These are phyloP conservation scores for Schizothorax lantsangensis DNA, from an alignment of 2,797 vertebrate genomes.

Conservation along the genomic window DNA sequence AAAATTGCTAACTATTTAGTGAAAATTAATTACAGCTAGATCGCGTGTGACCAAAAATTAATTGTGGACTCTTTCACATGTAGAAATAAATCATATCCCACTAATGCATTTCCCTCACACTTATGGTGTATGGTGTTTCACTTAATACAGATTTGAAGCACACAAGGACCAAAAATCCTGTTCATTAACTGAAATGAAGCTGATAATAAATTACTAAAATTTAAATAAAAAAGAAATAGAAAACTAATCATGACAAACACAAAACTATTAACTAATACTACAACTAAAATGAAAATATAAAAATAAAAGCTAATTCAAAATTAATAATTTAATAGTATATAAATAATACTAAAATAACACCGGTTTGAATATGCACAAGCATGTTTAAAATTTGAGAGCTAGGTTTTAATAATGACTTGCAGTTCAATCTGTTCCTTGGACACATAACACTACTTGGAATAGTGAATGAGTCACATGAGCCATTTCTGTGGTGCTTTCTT, in stretches of 20 bases:
- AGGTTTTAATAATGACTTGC: conserved; percentile 6
- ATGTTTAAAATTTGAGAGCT: neutral
- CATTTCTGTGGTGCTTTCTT: neutral
- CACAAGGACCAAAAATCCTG: neutral
- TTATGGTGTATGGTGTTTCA: neutral
- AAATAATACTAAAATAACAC: neutral
- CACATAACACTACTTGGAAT: neutral
- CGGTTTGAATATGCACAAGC: neutral
- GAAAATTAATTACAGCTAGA: neutral
- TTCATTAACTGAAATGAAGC: no score
- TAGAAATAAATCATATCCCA: neutral
- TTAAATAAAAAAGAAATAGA: no score
- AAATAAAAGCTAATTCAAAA: no score
- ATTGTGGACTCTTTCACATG: neutral
- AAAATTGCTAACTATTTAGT: neutral
- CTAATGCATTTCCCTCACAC: neutral
- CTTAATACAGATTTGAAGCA: neutral
- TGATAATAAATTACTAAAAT: no score
- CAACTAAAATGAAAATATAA: no score
- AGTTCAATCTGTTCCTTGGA: neutral
- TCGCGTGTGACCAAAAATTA: neutral
- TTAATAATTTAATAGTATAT: neutral
- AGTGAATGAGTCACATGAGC: neutral
- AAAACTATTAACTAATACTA: no score
- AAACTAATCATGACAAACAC: no score